Percentiles rank a stretch among this genome's conserved stretches.
These are phyloP conservation scores for Mimachlamys varia DNA, from an alignment of 2,888 invertebrate species.

Conservation along the genomic window DNA sequence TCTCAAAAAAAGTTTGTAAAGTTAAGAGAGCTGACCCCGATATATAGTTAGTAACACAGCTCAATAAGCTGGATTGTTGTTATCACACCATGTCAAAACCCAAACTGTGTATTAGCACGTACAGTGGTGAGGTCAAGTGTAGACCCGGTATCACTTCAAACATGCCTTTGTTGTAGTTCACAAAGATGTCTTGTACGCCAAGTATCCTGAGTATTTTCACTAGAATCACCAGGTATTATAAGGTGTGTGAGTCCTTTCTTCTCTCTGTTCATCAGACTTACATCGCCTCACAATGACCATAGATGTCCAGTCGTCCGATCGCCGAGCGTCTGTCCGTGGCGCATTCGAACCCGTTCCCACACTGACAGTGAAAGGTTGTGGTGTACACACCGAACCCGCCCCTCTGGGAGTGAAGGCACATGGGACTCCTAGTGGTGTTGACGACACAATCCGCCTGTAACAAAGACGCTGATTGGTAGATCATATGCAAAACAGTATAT, in stretches of 20 bases:
- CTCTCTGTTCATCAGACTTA: not conserved
- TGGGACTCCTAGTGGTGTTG: not conserved
- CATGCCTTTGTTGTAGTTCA: too few species aligned
- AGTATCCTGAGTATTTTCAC: not conserved
- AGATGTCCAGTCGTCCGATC: not conserved
- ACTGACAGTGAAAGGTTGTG: not conserved
- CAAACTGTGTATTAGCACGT: too few species aligned
- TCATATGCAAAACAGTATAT: too few species aligned
- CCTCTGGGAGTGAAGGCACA: not conserved
- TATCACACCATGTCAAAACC: too few species aligned
- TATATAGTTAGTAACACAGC: too few species aligned
- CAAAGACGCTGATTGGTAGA: not conserved
- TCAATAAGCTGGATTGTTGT: too few species aligned
- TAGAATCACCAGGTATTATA: not conserved
- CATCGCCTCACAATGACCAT: not conserved
- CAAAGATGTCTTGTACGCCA: not conserved
- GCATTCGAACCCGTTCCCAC: not conserved
- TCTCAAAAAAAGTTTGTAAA: too few species aligned
- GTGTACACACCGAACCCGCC: not conserved
- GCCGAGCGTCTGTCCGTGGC: not conserved
- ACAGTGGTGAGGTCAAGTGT: too few species aligned
- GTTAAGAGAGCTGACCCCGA: too few species aligned
- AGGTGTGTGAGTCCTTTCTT: not conserved
- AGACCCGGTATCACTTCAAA: too few species aligned
- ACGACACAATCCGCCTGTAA: slow-evolving; percentile 8